Conservation (phyloP, 2,113 vertebrate species). For the Rattus rattus region DNA sequence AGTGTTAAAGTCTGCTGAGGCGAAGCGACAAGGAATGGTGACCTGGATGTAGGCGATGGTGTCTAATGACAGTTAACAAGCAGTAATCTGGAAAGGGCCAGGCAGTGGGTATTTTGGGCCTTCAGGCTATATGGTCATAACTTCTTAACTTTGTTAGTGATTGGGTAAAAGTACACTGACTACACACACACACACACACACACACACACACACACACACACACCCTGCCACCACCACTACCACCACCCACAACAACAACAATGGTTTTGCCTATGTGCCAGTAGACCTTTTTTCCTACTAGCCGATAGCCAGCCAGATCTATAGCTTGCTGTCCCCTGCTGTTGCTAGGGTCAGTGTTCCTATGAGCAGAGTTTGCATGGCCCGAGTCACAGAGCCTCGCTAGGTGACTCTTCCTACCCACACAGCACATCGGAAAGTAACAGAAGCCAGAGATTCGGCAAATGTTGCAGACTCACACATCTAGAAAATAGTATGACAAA, state of each 20-base stretch:
- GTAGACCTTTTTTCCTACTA: conserved; percentile 44
- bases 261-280: neutral
- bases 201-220: neutral
- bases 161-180: neutral
- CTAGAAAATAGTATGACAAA: neutral
- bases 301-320: rapidly evolving
- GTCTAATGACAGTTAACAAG: neutral
- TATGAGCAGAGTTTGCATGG: neutral
- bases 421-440: neutral
- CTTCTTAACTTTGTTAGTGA: neutral
- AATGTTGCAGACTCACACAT: neutral
- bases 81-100: neutral
- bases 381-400: rapidly evolving
- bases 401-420: neutral
- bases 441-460: neutral
- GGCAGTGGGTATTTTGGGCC: neutral
- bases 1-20: neutral
- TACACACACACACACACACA: too few relatives aligned
- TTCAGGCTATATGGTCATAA: neutral
- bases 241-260: too few relatives aligned
- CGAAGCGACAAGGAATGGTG: neutral
- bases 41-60: neutral
- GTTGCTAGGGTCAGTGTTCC: too few relatives aligned
- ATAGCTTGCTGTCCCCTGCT: neutral
- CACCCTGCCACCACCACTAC: too few relatives aligned